Base-by-base conservation (phyloP, 2,797 vertebrate genomes). In the Onychomys arenicola region DNA sequence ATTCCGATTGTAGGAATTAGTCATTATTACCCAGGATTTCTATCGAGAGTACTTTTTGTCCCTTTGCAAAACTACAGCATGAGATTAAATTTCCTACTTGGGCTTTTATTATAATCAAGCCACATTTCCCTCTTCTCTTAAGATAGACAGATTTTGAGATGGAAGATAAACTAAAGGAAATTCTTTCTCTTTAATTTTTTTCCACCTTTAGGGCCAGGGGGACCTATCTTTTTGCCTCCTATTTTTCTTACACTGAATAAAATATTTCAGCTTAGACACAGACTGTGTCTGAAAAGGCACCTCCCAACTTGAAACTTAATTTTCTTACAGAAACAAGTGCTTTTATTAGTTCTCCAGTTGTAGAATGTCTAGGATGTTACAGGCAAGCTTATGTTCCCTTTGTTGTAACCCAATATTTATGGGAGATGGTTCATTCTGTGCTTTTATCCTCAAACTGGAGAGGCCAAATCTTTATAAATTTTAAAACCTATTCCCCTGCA, bases 321-420 rank as follows among this genome's bases (percentile, higher is more conserved):
- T 97, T 93, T 52, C 76, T 61, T 67, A 57, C 71, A 55, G 49
- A 97, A 94, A 40, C 59, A 73, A 97, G 3, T 91, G 1, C 11
- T 81, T 97, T 91, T 95, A 73, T 81, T 81, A 52, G 89, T 67
- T 75, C n/a, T 9, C 11, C 59, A 65, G 1, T 90, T 92, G 76
- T 32, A 83, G 34, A 43, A 8, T 84, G 9, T 96, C 65, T 94
- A 32, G 76, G 61, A 32, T 49, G 2, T 85, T 96, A 83, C 83
- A 86, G 81, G 90, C 37, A 97, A 94, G 93, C 91, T 82, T 84
- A 75, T 89, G n/a, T 94, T 97, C 90, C 23, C 46, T 86, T 94
- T 96, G 65, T 76, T 96, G 46, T 89, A 97, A 96, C 34, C 67
- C 73, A 85, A 92, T 0, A 61, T 97, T 96, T 96, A 77, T 63